phyloP scores from a whole-genome alignment of 1,140 invertebrate genomes.

The Leptinotarsa lineolata region DNA sequence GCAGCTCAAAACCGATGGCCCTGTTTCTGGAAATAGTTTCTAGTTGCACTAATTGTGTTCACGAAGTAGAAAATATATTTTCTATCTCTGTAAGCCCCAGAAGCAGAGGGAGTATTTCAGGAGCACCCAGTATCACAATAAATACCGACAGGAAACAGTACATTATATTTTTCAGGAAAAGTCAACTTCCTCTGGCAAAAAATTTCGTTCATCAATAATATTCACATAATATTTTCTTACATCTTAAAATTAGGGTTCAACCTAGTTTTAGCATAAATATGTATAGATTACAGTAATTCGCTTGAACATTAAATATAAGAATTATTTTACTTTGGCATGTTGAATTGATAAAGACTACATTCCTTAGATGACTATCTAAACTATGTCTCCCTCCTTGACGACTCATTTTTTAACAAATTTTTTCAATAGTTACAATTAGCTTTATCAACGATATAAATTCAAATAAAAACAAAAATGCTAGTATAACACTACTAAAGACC shows the following conservation, averaged over 20 bases:
- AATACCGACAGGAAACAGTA: constrained; percentile 5
- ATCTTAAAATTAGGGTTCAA: constrained; percentile 22
- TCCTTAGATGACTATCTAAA: constrained; percentile 16
- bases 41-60: neutral
- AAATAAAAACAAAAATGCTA: constrained; percentile 12
- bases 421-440: constrained; percentile 7
- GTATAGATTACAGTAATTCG: constrained; percentile 23
- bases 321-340: constrained; percentile 29
- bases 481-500: neutral
- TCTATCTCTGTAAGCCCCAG: neutral
- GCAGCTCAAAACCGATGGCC: neutral
- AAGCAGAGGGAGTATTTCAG: neutral
- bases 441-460: constrained; percentile 4
- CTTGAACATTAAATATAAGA: constrained; percentile 25
- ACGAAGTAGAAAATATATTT: constrained; percentile 9
- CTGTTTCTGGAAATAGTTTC: neutral
- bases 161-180: constrained; percentile 9
- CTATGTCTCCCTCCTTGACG: constrained; percentile 20
- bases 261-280: constrained; percentile 24
- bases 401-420: constrained; percentile 4
- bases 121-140: neutral
- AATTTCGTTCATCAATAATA: constrained; percentile 9
- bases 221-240: constrained; percentile 26
- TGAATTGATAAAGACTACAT: constrained; percentile 25
- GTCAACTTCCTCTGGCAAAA: constrained; percentile 1